Evolutionary conservation across 2,797 vertebrate genomes (phyloP).

Genomic region (Lophius americanus): DNA sequence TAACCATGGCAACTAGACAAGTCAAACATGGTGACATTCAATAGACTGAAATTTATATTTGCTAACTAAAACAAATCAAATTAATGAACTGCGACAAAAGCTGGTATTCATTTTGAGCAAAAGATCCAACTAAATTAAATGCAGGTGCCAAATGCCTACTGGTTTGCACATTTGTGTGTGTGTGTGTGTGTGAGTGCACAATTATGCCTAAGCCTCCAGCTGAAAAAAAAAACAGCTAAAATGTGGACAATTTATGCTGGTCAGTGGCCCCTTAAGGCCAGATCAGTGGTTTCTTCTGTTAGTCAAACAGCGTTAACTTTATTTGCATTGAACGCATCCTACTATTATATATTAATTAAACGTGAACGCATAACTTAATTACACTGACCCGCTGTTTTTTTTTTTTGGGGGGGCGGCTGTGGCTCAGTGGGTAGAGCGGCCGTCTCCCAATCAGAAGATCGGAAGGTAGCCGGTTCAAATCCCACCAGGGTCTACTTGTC

Average conservation of each 20-base stretch:
- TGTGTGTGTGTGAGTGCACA: not conserved
- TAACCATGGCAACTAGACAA: conserved; percentile 10
- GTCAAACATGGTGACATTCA: conserved; percentile 5
- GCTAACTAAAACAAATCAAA: not conserved
- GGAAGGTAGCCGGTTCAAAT: too few relatives aligned
- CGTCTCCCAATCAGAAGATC: too few relatives aligned
- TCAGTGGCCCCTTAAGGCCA: not conserved
- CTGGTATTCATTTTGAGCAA: not conserved
- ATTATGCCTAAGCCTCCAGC: conserved; percentile 10
- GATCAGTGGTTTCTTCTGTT: not conserved
- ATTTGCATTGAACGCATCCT: not conserved
- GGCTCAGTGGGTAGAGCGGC: too few relatives aligned
- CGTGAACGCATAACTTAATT: not conserved
- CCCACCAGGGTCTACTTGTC: too few relatives aligned
- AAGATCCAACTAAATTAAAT: not conserved
- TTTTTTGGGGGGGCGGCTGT: too few relatives aligned
- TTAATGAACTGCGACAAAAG: conserved; percentile 1
- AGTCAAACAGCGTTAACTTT: not conserved
- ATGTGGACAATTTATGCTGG: not conserved
- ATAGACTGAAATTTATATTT: not conserved
- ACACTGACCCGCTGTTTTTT: not conserved
- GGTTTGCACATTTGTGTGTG: not conserved
- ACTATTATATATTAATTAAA: not conserved
- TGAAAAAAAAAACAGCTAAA: conserved; percentile 21
- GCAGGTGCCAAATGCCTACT: not conserved